Evolutionary conservation across 2,797 vertebrate species (phyloP), one percentile per base, ranked within the genome.

Genomic region (Myripristis murdjan): DNA sequence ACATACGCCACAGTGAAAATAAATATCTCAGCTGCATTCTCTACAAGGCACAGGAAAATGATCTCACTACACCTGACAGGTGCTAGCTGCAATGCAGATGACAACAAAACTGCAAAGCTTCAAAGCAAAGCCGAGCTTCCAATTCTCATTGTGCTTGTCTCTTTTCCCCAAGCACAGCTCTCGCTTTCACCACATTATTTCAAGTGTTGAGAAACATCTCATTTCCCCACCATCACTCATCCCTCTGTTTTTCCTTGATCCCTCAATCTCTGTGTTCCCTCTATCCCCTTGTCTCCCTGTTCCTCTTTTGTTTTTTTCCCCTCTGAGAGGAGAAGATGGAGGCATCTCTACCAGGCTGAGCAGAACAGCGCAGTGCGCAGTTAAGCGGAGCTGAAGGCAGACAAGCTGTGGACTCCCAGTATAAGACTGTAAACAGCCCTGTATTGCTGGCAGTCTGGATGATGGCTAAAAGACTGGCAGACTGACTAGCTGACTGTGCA

Each of bases 71-170:
- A 84, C 64, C 72, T 80, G 83, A 89, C 79, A 83, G 75, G 73
- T 79, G 83, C 61, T n/a, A 48, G 79, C 78, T 76, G 77, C 83
- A 82, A 39, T 69, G 81, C 84, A 85, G 79, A 81, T 20, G 64
- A 70, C 62, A 75, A 52, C 48, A 55, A 80, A 79, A 66, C 52
- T 23, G 18, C 77, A 5, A 6, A 71, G 68, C 81, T 81, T 82
- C 70, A 82, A 82, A 90, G 77, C 74, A 10, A 5, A 81, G 70
- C 20, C 0, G 16, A 58, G 75, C 18, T 61, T 35, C 43, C 57
- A n/a, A 31, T 12, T 47, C 48, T 16, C 8, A 51, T 60, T 12
- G 26, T 41, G 6, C 41, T 37, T 24, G 66, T 12, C 51, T 64
- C 66, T 74, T 46, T 14, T 16, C 55, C 37, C 23, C 3, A 0